Base-by-base conservation (phyloP, 23 tunicate species). In the Ascidia mentula region DNA sequence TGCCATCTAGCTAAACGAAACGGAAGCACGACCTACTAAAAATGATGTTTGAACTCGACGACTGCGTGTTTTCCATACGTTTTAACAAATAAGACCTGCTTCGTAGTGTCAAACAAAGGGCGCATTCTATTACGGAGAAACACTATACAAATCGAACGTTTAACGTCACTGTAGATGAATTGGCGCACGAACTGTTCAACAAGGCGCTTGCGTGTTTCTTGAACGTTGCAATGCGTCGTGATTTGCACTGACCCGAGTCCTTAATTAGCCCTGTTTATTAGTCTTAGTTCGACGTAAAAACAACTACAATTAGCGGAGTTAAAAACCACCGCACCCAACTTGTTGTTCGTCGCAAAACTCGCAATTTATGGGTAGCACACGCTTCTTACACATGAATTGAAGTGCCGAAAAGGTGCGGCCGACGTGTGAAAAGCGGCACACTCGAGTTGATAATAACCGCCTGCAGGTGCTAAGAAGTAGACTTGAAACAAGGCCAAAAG, bases 91-190 rank as follows among this genome's bases (percentile, higher is more conserved):
- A n/a, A n/a, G n/a, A n/a, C n/a, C n/a, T n/a, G n/a, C n/a, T n/a
- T n/a, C n/a, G n/a, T n/a, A n/a, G n/a, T n/a, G 65, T 53, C 65
- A 53, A 53, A 53, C 65, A 53, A 53, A 28, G 65, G 65, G 22
- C 2, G 13, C 24, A 9, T 53, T 5, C 24, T 53, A 42, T 53
- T 53, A 53, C 65, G 22, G 13, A 28, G 65, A 53, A 53, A 20
- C 24, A 28, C 65, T 20, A 53, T 53, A 9, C 7, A 53, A 5
- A 53, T 53, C 28, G 22, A 28, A 53, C 65, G 65, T 53, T 9
- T 6, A 5, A 53, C 65, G 65, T 53, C 65, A 53, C 28, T 1
- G 65, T 28, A 53, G 1, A 53, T 53, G 65, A 53, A 53, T 5
- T 53, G 2, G 7, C 65, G 65, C 65, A 53, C 65, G 65, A 26